These are phyloP conservation scores for Triplophysa dalaica DNA, from an alignment of 2,113 vertebrate species.

Conservation along the genomic window DNA sequence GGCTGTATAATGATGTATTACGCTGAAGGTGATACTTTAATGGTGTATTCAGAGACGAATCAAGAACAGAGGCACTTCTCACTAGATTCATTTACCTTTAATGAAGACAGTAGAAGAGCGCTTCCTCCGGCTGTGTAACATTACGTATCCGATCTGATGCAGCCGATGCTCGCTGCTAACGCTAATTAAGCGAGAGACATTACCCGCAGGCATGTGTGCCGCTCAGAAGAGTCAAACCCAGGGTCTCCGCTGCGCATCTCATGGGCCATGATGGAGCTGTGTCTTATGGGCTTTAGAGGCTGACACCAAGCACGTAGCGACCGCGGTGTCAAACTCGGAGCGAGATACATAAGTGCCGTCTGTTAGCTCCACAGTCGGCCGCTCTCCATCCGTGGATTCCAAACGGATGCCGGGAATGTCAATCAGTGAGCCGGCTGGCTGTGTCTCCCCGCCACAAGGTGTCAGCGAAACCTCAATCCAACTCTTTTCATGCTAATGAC, in stretches of 20 bases:
- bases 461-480: constrained; percentile 54
- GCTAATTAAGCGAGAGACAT: constrained; percentile 51
- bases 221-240: constrained; percentile 6
- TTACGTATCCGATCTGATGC: constrained; percentile 41
- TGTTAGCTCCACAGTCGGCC: constrained; percentile 11
- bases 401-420: constrained; percentile 19
- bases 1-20: constrained; percentile 17
- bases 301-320: constrained; percentile 19
- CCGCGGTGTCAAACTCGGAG: not conserved
- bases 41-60: constrained; percentile 22
- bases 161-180: constrained; percentile 36
- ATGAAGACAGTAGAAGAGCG: constrained; percentile 1
- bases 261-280: constrained; percentile 37
- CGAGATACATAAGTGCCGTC: constrained; percentile 28
- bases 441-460: constrained; percentile 50
- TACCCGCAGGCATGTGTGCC: constrained; percentile 37
- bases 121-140: constrained; percentile 23
- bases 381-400: constrained; percentile 8
- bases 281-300: constrained; percentile 22
- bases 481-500: constrained; percentile 47
- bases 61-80: constrained; percentile 11
- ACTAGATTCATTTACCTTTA: constrained; percentile 3
- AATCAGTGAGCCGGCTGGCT: constrained; percentile 21
- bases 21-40: constrained; percentile 9
- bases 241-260: constrained; percentile 25